phyloP scores from a whole-genome alignment of 2,797 vertebrate species.

The Micromesistius poutassou region DNA sequence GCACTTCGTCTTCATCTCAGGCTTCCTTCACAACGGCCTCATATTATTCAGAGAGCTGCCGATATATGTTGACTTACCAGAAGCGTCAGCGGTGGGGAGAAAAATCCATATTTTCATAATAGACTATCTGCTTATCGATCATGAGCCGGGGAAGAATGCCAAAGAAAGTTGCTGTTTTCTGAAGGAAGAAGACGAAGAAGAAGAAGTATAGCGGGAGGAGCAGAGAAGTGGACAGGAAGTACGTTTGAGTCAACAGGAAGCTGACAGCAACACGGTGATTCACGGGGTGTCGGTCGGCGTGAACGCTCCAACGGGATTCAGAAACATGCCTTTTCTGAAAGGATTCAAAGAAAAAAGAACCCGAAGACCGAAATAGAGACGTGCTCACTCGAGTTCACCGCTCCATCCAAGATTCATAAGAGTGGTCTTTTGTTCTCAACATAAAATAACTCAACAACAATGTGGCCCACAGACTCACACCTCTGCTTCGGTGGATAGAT shows the following conservation, averaged over 20 bases:
- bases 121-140: neutral
- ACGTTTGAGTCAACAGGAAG: neutral
- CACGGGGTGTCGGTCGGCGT: too few species aligned
- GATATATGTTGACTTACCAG: constrained; percentile 10
- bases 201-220: neutral
- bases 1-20: neutral
- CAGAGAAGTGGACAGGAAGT: too few species aligned
- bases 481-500: too few species aligned
- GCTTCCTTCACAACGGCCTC: constrained; percentile 10
- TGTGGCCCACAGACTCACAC: too few species aligned
- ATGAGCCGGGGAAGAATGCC: neutral
- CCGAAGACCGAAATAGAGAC: too few species aligned
- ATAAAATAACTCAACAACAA: too few species aligned
- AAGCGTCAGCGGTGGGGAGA: neutral
- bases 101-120: constrained; percentile 1
- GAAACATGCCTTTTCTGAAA: too few species aligned
- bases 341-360: too few species aligned
- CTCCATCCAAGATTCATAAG: neutral
- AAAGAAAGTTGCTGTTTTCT: neutral
- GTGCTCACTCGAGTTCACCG: neutral
- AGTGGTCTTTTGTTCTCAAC: too few species aligned
- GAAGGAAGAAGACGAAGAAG: too few species aligned
- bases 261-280: too few species aligned
- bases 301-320: too few species aligned
- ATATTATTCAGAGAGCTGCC: constrained; percentile 25